These are phyloP conservation scores for Euplagia quadripunctaria DNA, from an alignment of 2,888 invertebrate genomes.

Conservation along the genomic window DNA sequence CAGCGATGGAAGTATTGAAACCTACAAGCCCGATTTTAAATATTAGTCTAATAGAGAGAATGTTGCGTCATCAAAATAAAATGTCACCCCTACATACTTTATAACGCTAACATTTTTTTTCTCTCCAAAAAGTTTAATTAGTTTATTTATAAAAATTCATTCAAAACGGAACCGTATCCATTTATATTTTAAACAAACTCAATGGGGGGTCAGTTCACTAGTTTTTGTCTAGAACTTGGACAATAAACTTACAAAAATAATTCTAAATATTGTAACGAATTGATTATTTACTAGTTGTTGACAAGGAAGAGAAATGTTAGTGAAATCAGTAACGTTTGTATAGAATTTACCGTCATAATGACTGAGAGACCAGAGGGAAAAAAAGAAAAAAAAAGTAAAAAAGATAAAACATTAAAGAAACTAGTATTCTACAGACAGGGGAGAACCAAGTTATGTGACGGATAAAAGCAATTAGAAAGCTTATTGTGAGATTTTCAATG, in stretches of 20 bases:
- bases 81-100: too few relatives aligned
- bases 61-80: too few relatives aligned
- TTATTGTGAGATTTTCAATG: too few relatives aligned
- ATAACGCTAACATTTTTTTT: too few relatives aligned
- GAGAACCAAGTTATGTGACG: too few relatives aligned
- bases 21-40: too few relatives aligned
- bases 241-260: constrained; percentile 4
- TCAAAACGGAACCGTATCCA: background rate
- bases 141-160: background rate
- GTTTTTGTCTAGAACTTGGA: constrained; percentile 11
- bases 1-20: too few relatives aligned
- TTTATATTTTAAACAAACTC: background rate
- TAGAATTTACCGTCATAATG: background rate
- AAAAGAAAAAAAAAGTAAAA: background rate
- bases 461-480: too few relatives aligned
- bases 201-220: constrained; percentile 1
- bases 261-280: constrained; percentile 14
- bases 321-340: background rate
- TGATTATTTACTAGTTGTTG: constrained; percentile 1
- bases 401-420: background rate
- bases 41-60: too few relatives aligned
- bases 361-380: background rate
- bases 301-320: constrained; percentile 3
- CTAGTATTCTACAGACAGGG: too few relatives aligned
- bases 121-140: too few relatives aligned